Conservation (phyloP, 30 jellyfish, hydroid and myxozoan genomes). For the Cassiopea xamachana region DNA sequence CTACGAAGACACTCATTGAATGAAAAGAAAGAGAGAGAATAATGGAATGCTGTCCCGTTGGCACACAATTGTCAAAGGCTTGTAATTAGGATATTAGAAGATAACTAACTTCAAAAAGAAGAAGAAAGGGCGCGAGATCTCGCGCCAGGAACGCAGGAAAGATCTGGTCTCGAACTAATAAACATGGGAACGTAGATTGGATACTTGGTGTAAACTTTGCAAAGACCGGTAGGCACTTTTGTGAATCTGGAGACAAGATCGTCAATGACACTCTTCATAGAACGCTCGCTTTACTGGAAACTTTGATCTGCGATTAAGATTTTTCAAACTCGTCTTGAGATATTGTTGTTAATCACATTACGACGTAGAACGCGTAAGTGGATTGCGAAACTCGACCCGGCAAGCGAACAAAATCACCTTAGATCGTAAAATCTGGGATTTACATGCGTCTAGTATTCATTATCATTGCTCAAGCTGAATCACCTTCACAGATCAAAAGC, state of each 20-base stretch:
- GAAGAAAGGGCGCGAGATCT: not conserved
- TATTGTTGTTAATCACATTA: not conserved
- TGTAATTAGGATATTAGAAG: not conserved
- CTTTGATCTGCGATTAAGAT: too few relatives aligned
- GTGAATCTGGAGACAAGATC: not conserved
- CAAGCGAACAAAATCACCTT: not conserved
- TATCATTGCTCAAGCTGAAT: constrained; percentile 3
- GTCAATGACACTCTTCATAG: too few relatives aligned
- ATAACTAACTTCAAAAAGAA: not conserved
- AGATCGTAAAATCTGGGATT: not conserved
- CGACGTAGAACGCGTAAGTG: not conserved
- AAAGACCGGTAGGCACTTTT: not conserved
- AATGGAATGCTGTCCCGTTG: not conserved
- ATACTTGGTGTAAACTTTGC: not conserved
- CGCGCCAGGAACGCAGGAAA: constrained; percentile 5
- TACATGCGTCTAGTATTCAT: not conserved
- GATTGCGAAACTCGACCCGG: constrained; percentile 2
- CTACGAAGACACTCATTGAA: not conserved
- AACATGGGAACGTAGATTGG: not conserved
- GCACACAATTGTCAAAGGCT: not conserved
- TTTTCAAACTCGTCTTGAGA: too few relatives aligned
- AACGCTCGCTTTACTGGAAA: too few relatives aligned
- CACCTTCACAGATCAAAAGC: not conserved
- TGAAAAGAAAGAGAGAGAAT: not conserved
- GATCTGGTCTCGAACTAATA: not conserved